These are phyloP conservation scores for Montipora sp. DNA, from an alignment of 64 coral and sea anemone species.

Conservation along the genomic window DNA sequence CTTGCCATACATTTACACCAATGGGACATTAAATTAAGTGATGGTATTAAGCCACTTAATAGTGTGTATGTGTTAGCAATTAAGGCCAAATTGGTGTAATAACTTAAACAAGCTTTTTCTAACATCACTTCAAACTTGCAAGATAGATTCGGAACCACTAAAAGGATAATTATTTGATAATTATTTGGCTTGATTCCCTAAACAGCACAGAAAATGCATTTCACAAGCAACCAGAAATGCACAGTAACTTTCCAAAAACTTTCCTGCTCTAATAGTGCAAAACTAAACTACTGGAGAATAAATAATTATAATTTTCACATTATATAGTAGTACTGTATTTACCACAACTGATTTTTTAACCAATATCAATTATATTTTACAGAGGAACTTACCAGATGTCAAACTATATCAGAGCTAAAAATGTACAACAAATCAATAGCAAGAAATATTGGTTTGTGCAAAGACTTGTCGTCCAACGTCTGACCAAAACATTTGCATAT, in stretches of 20 bases:
- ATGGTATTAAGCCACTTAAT: too few relatives aligned
- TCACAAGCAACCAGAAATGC: neutral
- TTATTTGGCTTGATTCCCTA: neutral
- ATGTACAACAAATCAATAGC: neutral
- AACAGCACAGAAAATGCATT: neutral
- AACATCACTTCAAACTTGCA: neutral
- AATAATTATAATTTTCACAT: neutral
- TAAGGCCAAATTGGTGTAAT: neutral
- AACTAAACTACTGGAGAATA: neutral
- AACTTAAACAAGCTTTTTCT: neutral
- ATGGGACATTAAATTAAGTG: too few relatives aligned
- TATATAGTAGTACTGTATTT: neutral
- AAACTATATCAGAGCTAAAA: constrained; percentile 1
- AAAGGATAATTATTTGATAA: too few relatives aligned
- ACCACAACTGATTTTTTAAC: neutral
- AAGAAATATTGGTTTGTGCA: neutral
- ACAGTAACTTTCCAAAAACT: neutral
- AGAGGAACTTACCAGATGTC: neutral
- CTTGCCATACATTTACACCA: too few relatives aligned
- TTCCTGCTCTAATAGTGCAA: neutral
- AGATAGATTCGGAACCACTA: neutral
- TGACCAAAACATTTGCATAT: neutral
- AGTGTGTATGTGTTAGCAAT: too few relatives aligned
- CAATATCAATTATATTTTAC: neutral
- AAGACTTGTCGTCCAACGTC: neutral